Conservation (phyloP, 2,888 invertebrate genomes). For the Amaurobius ferox region DNA sequence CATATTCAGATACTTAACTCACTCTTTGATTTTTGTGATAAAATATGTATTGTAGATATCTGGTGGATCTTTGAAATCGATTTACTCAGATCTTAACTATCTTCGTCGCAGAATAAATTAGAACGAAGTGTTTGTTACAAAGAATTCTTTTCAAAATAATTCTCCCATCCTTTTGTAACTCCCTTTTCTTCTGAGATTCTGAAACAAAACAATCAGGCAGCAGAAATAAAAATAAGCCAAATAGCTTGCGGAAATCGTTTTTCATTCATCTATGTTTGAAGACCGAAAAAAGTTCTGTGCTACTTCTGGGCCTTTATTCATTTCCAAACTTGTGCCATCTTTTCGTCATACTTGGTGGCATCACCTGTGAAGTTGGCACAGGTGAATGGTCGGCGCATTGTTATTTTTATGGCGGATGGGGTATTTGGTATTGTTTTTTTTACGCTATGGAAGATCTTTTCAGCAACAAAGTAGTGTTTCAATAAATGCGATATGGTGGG, state of each 20-base stretch:
- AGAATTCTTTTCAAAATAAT: background rate
- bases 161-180: background rate
- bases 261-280: background rate
- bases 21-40: no score
- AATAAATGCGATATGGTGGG: background rate
- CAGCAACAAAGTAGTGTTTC: background rate
- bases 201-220: background rate
- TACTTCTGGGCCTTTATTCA: background rate
- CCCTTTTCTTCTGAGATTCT: background rate
- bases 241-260: background rate
- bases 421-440: background rate
- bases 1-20: no score
- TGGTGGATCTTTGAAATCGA: background rate
- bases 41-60: background rate
- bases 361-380: background rate
- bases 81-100: background rate
- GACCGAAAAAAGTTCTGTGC: background rate
- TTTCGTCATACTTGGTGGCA: slow-evolving; percentile 8
- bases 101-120: background rate
- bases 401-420: background rate
- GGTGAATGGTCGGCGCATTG: background rate
- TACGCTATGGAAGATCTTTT: background rate
- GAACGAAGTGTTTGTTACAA: background rate
- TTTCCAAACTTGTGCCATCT: background rate
- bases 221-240: background rate